Base-by-base conservation (phyloP, 2,797 vertebrate genomes). In the Threskiornis aethiopicus region DNA sequence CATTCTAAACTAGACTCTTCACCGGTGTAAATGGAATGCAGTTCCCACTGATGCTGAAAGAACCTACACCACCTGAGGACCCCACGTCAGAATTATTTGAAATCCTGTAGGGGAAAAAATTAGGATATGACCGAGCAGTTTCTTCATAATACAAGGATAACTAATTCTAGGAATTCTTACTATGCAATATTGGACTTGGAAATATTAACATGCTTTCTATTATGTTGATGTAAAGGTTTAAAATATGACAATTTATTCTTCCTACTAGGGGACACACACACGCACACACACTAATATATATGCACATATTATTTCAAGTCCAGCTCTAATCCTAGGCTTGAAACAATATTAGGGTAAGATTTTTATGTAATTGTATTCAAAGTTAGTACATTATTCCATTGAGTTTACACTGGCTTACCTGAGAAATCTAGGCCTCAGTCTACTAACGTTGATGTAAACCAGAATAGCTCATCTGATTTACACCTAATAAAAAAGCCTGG, bases 381-480 rank as follows among this genome's bases (percentile, higher is more conserved):
- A 92, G 51, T 76, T 39, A 91, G 37, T 66, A 5, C 11, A 52
- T 33, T 62, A 20, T 89, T 87, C 4, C 2, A n/a, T 51, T 54
- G 62, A 39, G n/a, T 81, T 88, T 82, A 29, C 9, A 24, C 17
- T 66, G n/a, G 5, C 5, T 81, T 93, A 89, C 33, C 19, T 42
- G 44, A 84, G 16, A 89, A 91, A 80, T 76, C n/a, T 49, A 54
- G 6, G 6, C 16, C 33, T 89, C 9, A n/a, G 4, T 61, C 55
- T 91, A 26, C 6, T 39, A 47, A 89, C 28, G 33, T 15, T 87
- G n/a, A 31, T 78, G 33, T 62, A 92, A 84, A 90, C 22, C 33
- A 87, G 58, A 84, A 89, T 62, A 90, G 35, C 35, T 89, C 5
- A 71, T 86, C 46, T 94, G 65, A 89, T 89, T 96, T 89, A 64